Evolutionary conservation across 2,888 invertebrate genomes (phyloP).

Genomic region (Scelioninae gen. 2): DNA sequence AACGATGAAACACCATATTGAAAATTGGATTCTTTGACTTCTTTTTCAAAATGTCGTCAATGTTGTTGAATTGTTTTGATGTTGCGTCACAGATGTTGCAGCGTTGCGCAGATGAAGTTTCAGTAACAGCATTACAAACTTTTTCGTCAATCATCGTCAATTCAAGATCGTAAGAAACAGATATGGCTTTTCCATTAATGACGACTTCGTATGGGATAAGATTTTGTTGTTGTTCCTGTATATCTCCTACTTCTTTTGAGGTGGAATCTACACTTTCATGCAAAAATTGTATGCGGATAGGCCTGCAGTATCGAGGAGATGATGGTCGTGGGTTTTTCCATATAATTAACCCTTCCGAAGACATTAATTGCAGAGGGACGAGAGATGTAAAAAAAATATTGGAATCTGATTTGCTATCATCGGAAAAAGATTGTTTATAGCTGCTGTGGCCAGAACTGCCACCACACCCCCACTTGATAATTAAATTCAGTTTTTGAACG

Average conservation of each 20-base stretch:
- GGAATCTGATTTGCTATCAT: no score
- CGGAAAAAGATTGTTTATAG: no score
- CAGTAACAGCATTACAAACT: no score
- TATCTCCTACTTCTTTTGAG: slow-evolving; percentile 15
- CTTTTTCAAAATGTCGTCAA: slow-evolving; percentile 19
- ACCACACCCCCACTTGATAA: neutral
- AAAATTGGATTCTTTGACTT: slow-evolving; percentile 9
- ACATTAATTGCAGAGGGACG: slow-evolving; percentile 14
- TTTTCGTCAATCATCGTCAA: no score
- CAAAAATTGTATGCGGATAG: slow-evolving; percentile 29
- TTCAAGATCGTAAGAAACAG: slow-evolving; percentile 9
- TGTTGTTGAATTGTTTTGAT: no score
- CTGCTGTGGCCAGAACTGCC: slow-evolving; percentile 14
- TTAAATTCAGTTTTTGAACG: neutral
- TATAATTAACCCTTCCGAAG: slow-evolving; percentile 7
- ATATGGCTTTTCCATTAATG: slow-evolving; percentile 18
- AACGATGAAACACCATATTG: slow-evolving; percentile 26
- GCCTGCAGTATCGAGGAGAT: slow-evolving; percentile 25
- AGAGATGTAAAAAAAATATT: slow-evolving; percentile 41
- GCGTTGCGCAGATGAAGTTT: slow-evolving; percentile 2
- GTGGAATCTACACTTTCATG: slow-evolving; percentile 17
- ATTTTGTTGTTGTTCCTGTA: slow-evolving; percentile 9
- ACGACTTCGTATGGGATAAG: no score
- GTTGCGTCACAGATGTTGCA: slow-evolving; percentile 4
- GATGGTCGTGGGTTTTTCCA: slow-evolving; percentile 32